Conservation (phyloP, 1,140 invertebrate species). For the Thalassaphorura encarpata region DNA sequence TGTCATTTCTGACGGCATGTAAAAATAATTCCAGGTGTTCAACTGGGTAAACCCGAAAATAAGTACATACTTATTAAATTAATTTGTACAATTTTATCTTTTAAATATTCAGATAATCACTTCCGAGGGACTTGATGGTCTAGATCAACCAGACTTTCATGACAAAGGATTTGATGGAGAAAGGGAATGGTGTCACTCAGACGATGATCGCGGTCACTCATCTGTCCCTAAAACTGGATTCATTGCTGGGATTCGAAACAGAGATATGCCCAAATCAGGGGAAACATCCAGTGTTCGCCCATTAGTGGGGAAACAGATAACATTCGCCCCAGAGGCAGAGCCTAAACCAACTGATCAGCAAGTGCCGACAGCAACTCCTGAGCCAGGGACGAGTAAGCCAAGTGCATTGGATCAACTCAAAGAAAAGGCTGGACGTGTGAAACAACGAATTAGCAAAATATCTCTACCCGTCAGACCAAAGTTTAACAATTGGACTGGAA, state of each 20-base stretch:
- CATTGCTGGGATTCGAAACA: constrained; percentile 21
- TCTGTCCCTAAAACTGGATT: constrained; percentile 11
- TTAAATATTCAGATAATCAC: constrained; percentile 27
- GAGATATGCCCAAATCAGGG: constrained; percentile 8
- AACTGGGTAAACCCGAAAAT: too few species aligned
- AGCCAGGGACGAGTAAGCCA: constrained; percentile 4
- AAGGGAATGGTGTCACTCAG: constrained; percentile 24
- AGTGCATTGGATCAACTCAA: constrained; percentile 17
- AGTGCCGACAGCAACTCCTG: background rate
- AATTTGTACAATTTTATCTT: too few species aligned
- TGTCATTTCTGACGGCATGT: too few species aligned
- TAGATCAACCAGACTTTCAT: constrained; percentile 28
- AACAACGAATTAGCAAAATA: constrained; percentile 43
- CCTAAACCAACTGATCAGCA: background rate
- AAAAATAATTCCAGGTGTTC: too few species aligned
- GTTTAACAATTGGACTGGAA: constrained; percentile 37
- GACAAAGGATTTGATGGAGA: constrained; percentile 30
- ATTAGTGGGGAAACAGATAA: constrained; percentile 17
- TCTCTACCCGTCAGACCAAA: constrained; percentile 37
- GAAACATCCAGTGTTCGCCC: constrained; percentile 18
- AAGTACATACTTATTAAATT: too few species aligned
- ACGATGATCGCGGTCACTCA: constrained; percentile 5
- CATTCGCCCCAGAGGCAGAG: background rate
- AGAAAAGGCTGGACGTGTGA: constrained; percentile 20
- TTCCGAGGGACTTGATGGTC: constrained; percentile 30